Base-by-base conservation (phyloP, 2,797 vertebrate genomes). In the Chromobotia macracanthus region DNA sequence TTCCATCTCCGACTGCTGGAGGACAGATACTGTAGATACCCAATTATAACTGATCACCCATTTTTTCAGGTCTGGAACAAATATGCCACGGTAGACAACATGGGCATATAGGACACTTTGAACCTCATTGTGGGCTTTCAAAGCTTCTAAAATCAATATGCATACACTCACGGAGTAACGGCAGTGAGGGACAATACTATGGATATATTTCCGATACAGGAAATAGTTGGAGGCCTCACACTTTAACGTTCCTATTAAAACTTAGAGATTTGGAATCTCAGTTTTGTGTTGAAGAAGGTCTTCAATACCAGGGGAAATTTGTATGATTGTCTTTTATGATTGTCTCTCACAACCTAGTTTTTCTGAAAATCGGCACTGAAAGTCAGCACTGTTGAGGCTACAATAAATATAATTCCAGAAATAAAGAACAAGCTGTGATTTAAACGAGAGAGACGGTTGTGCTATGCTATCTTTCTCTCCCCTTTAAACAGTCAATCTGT, bases 1-100 rank as follows among this genome's bases (percentile, higher is more conserved):
- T 76, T 80, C 71, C 61, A 61, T 78, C 28, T 53, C 67, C 25
- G 76, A 46, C 66, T 70, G 46, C 46, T 63, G 6, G 25, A 63
- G 61, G 61, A 64, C 61, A 64, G 18, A 53, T 23, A 51, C 12
- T 5, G 7, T 82, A 77, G 21, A 64, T 18, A 11, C 35, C 10
- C 58, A 61, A 70, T 77, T 69, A 70, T 69, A 69, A 77, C n/a
- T 48, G 55, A 77, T 61, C 75, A 61, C 41, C 41, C 21, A 5
- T 69, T n/a, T 46, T 60, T 63, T 23, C 1, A 13, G 60, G 41
- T 60, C 61, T 68, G 78, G 65, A 69, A 53, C 44, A 71, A 44
- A 64, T 19, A 51, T n/a, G 19, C 48, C 67, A 63, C 6, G 5
- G 75, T 44, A 50, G 13, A 69, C 0, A 31, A 31, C 31, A 1